A percentile compares a stretch with the other conserved stretches of the same genome.
These are phyloP conservation scores for Zeuzera pyrina DNA, from an alignment of 2,888 invertebrate genomes.

Conservation along the genomic window DNA sequence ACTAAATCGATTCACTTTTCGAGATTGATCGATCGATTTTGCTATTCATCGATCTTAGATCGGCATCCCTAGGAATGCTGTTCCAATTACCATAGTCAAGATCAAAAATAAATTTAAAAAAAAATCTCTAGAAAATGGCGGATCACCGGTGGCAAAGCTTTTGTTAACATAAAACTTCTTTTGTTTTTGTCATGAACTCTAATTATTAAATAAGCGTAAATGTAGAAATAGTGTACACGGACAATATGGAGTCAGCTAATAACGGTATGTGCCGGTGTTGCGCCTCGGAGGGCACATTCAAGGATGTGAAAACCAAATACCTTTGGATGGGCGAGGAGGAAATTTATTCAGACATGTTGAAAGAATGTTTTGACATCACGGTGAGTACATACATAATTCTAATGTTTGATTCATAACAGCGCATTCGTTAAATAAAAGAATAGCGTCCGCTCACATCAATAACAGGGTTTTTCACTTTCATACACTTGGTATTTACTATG, in stretches of 20 bases:
- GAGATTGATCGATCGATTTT: too few species aligned
- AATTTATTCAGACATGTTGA: conserved; percentile 56
- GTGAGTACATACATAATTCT: too few species aligned
- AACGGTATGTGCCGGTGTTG: conserved; percentile 61
- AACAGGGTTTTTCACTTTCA: neutral
- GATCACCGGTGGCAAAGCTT: conserved; percentile 28
- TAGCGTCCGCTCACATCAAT: neutral
- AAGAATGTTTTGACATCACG: conserved; percentile 54
- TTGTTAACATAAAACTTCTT: neutral
- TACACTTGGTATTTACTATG: too few species aligned
- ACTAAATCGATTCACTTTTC: too few species aligned
- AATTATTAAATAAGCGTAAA: conserved; percentile 14
- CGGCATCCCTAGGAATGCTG: too few species aligned
- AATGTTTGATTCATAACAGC: neutral
- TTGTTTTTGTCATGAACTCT: conserved; percentile 7
- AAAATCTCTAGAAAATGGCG: conserved; percentile 59
- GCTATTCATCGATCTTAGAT: too few species aligned
- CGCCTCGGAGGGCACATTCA: conserved; percentile 55
- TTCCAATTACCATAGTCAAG: too few species aligned
- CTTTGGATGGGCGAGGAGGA: conserved; percentile 63
- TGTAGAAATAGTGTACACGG: conserved; percentile 26
- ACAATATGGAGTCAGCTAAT: conserved; percentile 40
- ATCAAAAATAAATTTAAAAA: too few species aligned
- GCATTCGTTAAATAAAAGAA: too few species aligned
- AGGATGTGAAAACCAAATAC: conserved; percentile 49